These are phyloP conservation scores for Halcyon senegalensis DNA, from an alignment of 2,113 vertebrate species.

Conservation along the genomic window DNA sequence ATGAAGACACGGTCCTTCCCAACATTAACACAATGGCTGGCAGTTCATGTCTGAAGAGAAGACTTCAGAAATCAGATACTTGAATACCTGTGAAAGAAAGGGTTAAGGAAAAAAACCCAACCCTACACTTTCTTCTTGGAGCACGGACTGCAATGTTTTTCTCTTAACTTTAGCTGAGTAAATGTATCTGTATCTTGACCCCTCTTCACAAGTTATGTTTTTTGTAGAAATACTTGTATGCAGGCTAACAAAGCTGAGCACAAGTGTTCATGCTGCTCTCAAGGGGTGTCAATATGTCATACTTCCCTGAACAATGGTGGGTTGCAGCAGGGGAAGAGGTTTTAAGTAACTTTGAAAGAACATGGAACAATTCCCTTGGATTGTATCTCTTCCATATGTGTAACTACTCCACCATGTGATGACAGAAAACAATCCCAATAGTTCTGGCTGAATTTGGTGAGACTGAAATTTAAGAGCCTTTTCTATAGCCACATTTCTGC, in stretches of 20 bases:
- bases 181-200: not conserved
- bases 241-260: not conserved
- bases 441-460: not conserved
- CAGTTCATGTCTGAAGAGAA: not conserved
- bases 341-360: constrained; percentile 2
- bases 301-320: not conserved
- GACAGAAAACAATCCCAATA: not conserved
- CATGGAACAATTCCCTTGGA: not conserved
- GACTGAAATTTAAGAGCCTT: not conserved
- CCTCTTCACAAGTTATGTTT: not conserved
- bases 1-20: not conserved
- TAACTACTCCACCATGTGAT: not conserved
- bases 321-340: not conserved
- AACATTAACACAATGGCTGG: not conserved
- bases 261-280: not conserved
- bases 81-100: not conserved
- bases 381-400: not conserved
- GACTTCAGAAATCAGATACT: not conserved
- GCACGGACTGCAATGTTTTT: not conserved
- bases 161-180: not conserved
- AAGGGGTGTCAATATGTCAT: not conserved
- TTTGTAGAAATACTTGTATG: not conserved
- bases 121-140: not conserved
- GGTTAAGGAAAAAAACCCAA: not conserved
- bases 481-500: not conserved